These are phyloP conservation scores for Reticulitermes speratus DNA, from an alignment of 1,140 invertebrate genomes.

Conservation along the genomic window DNA sequence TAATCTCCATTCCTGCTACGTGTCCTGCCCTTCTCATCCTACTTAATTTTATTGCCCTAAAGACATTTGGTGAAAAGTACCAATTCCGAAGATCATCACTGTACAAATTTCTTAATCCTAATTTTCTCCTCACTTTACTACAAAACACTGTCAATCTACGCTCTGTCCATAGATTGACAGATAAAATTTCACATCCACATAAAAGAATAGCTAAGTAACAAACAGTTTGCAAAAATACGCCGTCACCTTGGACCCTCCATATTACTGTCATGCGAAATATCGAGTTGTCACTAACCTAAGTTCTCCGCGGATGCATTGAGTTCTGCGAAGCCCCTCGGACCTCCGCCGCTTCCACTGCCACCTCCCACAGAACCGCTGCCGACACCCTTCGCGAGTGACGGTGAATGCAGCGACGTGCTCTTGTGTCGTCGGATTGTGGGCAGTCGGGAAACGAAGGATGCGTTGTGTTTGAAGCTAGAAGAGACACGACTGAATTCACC, in stretches of 20 bases:
- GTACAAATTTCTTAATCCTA: too few relatives aligned
- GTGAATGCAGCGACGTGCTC: conserved; percentile 68
- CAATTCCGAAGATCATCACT: too few relatives aligned
- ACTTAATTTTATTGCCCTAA: too few relatives aligned
- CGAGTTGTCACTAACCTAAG: conserved; percentile 56
- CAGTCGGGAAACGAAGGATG: conserved; percentile 83
- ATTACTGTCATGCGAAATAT: too few relatives aligned
- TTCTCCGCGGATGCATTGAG: conserved; percentile 71
- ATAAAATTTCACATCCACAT: too few relatives aligned
- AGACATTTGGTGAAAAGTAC: too few relatives aligned
- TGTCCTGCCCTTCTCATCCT: too few relatives aligned
- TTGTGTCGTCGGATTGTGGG: conserved; percentile 82
- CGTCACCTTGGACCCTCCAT: not conserved
- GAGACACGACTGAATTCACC: conserved; percentile 45
- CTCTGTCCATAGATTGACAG: too few relatives aligned
- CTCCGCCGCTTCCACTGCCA: conserved; percentile 42
- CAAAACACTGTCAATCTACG: too few relatives aligned
- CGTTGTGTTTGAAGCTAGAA: conserved; percentile 86
- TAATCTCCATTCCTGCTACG: too few relatives aligned
- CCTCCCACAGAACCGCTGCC: conserved; percentile 26
- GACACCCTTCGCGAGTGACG: conserved; percentile 54
- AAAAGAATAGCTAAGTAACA: too few relatives aligned
- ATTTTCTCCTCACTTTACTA: too few relatives aligned
- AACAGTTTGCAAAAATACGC: not conserved
- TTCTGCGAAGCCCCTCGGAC: conserved; percentile 60